These are phyloP conservation scores for Dunckerocampus dactyliophorus DNA, from an alignment of 2,113 vertebrate species.

Conservation along the genomic window DNA sequence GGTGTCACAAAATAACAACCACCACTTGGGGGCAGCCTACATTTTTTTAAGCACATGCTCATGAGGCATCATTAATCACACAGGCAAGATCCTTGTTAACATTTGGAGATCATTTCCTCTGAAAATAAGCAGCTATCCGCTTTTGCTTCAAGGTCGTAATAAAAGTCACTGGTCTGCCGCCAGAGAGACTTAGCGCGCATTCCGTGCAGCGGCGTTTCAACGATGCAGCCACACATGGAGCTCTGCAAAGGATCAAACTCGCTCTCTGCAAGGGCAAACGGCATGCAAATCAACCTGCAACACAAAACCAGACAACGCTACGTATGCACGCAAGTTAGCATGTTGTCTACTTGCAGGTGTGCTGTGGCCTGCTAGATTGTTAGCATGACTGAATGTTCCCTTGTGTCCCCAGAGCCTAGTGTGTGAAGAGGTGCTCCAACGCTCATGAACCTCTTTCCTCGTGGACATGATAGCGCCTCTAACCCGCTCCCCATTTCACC, in stretches of 20 bases:
- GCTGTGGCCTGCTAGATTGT: too few relatives aligned
- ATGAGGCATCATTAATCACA: slow-evolving; percentile 6
- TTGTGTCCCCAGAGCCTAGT: too few relatives aligned
- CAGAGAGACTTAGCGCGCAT: slow-evolving; percentile 50
- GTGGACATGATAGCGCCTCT: too few relatives aligned
- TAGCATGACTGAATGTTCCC: too few relatives aligned
- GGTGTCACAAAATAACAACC: too few relatives aligned
- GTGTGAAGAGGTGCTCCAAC: too few relatives aligned
- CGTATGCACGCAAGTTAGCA: background rate
- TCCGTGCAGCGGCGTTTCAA: slow-evolving; percentile 53
- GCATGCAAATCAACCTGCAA: slow-evolving; percentile 7
- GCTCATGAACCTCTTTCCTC: too few relatives aligned
- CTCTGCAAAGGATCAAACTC: slow-evolving; percentile 32
- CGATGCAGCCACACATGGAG: slow-evolving; percentile 37
- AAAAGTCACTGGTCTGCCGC: slow-evolving; percentile 29
- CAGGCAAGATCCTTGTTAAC: background rate
- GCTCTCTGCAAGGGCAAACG: slow-evolving; percentile 22
- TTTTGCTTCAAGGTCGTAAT: slow-evolving; percentile 52
- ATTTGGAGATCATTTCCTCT: slow-evolving; percentile 35
- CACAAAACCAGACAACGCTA: slow-evolving; percentile 2
- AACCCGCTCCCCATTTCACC: too few relatives aligned
- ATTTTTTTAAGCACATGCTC: background rate
- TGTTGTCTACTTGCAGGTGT: background rate
- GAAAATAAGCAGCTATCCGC: slow-evolving; percentile 48
- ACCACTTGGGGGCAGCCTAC: too few relatives aligned